These are phyloP conservation scores for Ardeotis arabs DNA, from an alignment of 2,113 vertebrate genomes.

Conservation along the genomic window DNA sequence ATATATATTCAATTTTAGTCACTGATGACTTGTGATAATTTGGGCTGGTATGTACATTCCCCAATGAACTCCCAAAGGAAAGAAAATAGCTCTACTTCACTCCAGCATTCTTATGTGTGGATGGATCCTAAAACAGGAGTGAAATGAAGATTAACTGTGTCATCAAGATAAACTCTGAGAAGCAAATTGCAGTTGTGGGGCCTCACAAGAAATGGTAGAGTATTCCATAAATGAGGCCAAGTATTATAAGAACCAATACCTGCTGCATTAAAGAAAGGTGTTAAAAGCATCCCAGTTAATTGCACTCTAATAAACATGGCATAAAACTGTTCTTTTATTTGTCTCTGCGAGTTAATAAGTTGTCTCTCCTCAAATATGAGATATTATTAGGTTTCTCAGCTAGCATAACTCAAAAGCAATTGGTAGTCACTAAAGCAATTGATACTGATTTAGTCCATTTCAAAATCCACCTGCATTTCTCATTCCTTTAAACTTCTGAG, in stretches of 20 bases:
- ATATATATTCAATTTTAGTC: background rate
- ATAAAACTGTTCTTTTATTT: background rate
- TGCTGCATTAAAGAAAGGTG: background rate
- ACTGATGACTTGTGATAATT: background rate
- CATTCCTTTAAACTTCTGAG: background rate
- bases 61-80: background rate
- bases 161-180: background rate
- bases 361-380: background rate
- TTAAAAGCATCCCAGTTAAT: background rate
- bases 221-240: background rate
- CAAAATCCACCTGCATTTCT: background rate
- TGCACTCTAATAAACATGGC: background rate
- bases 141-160: background rate
- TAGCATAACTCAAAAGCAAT: background rate
- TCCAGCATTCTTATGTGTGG: background rate
- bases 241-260: background rate
- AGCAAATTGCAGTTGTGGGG: background rate
- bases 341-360: background rate
- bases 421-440: background rate
- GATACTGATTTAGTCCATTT: background rate
- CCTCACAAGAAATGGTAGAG: background rate
- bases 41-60: background rate
- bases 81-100: background rate
- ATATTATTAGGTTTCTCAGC: background rate
- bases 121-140: background rate